Evolutionary conservation across 2,113 vertebrate species (phyloP), one percentile per base, ranked within the genome.

Genomic region (Channa maculata): DNA sequence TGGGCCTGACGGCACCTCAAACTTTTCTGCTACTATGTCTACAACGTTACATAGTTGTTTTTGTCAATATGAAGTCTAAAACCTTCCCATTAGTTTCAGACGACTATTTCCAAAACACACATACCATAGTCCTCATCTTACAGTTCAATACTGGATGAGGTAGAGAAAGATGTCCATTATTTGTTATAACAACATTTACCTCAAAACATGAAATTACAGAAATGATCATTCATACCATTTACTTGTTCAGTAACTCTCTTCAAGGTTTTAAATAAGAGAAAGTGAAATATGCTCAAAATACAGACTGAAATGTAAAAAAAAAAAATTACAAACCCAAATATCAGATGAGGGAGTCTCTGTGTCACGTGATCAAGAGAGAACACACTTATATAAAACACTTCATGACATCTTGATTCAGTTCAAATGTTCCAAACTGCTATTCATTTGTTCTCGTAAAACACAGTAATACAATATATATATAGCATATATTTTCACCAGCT

Each of bases 291-390:
- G 49, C 67, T 72, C 48, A 57, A 79, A 75, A 85, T 62, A 75
- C 84, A 89, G 57, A 85, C 65, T 77, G 62, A 88, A 80, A 73
- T 73, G 66, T 71, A 66, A 71, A 76, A 34, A 76, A 85, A 83
- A 83, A 89, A 39, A 51, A 84, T 80, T 89, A 91, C 84, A 90
- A 92, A 92, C 88, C 84, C 79, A 83, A 83, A 86, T 43, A 82
- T 86, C 72, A 83, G 84, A 80, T 24, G 75, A 84, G 68, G 73
- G 87, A 83, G 80, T 88, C 88, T 82, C 86, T 92, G 89, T 88
- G 87, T 80, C 81, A 82, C 70, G 90, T 92, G 86, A 91, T 88
- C 79, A 89, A 91, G 80, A 92, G 82, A 92, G 86, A 93, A 88
- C 71, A 90, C 67, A 90, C 85, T 83, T 67, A 85, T 71, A 82